Conservation (phyloP, 2,888 invertebrate species). For the Ochropacha duplaris region DNA sequence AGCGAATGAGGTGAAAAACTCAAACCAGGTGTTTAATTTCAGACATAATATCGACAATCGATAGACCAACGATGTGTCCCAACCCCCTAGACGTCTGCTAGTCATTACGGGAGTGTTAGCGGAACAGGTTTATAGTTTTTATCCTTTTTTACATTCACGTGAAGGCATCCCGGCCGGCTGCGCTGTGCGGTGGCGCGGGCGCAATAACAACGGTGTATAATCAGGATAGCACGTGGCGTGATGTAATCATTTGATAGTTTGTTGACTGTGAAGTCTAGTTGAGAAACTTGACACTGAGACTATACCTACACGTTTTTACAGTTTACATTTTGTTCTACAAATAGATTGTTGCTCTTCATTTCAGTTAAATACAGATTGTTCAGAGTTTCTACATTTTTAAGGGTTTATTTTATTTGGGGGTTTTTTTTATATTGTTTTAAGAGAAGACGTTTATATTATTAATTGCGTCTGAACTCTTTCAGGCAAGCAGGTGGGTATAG, state of each 20-base stretch:
- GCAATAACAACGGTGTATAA: conserved; percentile 61
- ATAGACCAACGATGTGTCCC: conserved; percentile 18
- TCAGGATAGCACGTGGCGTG: conserved; percentile 59
- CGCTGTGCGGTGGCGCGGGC: not conserved
- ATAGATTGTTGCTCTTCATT: conserved; percentile 9
- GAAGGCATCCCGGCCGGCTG: conserved; percentile 46
- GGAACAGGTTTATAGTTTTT: conserved; percentile 68
- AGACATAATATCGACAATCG: conserved; percentile 27
- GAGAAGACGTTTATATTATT: too few relatives aligned
- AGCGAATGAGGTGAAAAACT: too few relatives aligned
- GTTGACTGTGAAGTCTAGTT: conserved; percentile 19
- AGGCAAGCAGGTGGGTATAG: too few relatives aligned
- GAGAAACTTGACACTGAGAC: too few relatives aligned
- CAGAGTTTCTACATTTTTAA: too few relatives aligned
- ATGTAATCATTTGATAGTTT: conserved; percentile 52
- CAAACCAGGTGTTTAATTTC: too few relatives aligned
- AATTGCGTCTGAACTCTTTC: too few relatives aligned
- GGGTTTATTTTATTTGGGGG: too few relatives aligned
- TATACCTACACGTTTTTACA: not conserved
- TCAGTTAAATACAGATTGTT: not conserved
- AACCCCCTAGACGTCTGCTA: conserved; percentile 50
- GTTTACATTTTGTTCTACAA: not conserved
- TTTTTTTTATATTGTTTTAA: too few relatives aligned
- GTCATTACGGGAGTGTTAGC: conserved; percentile 72
- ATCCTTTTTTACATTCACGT: conserved; percentile 58